Conservation (phyloP, 1,140 invertebrate genomes). For the Medauroidea extradentata region DNA sequence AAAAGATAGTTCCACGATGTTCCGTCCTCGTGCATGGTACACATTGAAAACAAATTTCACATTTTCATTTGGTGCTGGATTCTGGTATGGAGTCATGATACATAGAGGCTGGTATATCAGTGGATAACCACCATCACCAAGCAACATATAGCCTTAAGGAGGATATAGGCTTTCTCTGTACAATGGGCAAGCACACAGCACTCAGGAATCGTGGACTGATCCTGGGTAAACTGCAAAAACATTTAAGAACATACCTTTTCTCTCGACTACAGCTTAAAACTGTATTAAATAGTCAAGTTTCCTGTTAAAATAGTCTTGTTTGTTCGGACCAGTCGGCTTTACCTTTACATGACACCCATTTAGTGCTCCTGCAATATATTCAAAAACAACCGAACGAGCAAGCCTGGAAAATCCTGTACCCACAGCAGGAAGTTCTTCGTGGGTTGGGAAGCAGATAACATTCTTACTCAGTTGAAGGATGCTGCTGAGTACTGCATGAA, state of each 20-base stretch:
- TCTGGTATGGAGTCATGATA: slow-evolving; percentile 1
- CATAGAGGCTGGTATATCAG: background rate
- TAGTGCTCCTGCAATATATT: background rate
- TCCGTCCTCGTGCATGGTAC: background rate
- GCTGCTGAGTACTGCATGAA: too few species aligned
- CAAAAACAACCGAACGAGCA: background rate
- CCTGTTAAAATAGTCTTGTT: background rate
- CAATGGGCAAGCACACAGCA: slow-evolving; percentile 1
- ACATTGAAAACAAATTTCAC: background rate
- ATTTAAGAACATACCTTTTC: slow-evolving; percentile 7
- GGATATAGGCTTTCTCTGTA: background rate
- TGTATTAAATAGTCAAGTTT: slow-evolving; percentile 5
- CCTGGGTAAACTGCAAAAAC: slow-evolving; percentile 17
- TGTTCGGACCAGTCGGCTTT: background rate
- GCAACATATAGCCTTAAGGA: background rate
- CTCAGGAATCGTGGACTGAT: slow-evolving; percentile 14
- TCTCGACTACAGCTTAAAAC: slow-evolving; percentile 14
- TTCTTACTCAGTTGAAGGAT: background rate
- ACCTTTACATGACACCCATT: background rate
- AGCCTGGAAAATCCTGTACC: background rate
- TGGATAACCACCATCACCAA: slow-evolving; percentile 9
- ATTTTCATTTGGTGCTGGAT: background rate
- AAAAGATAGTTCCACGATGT: slow-evolving; percentile 5
- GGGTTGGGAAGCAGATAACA: background rate
- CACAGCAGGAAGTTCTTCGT: background rate